A percentile compares a stretch with the other conserved stretches of the same genome.
These are phyloP conservation scores for Menidia beryllina DNA, from an alignment of 2,113 vertebrate genomes.

Conservation along the genomic window DNA sequence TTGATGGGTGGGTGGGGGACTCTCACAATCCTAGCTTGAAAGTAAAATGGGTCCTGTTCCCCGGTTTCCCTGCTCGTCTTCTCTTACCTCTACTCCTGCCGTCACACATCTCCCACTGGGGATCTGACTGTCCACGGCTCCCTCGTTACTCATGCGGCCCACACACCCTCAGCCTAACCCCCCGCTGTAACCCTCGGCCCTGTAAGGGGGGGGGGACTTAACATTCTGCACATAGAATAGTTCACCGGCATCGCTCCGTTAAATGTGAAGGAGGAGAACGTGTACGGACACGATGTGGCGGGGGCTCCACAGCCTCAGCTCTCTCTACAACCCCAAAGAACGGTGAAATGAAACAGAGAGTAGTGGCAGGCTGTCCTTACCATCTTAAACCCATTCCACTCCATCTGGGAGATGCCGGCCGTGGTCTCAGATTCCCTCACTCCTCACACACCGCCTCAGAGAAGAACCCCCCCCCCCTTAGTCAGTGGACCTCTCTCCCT, in stretches of 20 bases:
- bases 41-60: constrained; percentile 73
- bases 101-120: constrained; percentile 44
- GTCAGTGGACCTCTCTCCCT: constrained; percentile 81
- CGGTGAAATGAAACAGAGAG: constrained; percentile 35
- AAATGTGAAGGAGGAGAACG: constrained; percentile 9
- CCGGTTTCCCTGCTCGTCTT: constrained; percentile 34
- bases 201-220: constrained; percentile 47
- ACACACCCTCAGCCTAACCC: constrained; percentile 23
- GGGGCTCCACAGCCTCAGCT: constrained; percentile 34
- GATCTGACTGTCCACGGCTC: constrained; percentile 30
- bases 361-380: constrained; percentile 86
- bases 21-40: constrained; percentile 63
- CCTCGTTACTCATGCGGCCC: constrained; percentile 47
- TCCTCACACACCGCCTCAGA: constrained; percentile 80
- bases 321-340: constrained; percentile 50
- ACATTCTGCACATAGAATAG: constrained; percentile 52
- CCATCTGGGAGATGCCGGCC: constrained; percentile 98
- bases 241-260: constrained; percentile 33
- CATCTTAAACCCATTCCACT: constrained; percentile 99
- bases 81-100: constrained; percentile 47
- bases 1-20: too few species aligned
- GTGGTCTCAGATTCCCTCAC: constrained; percentile 75
- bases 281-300: constrained; percentile 30
- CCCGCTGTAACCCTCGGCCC: constrained; percentile 7
- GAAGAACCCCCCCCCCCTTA: constrained; percentile 62